phyloP scores from a whole-genome alignment of 2,113 vertebrate genomes.

The Oreochromis niloticus region DNA sequence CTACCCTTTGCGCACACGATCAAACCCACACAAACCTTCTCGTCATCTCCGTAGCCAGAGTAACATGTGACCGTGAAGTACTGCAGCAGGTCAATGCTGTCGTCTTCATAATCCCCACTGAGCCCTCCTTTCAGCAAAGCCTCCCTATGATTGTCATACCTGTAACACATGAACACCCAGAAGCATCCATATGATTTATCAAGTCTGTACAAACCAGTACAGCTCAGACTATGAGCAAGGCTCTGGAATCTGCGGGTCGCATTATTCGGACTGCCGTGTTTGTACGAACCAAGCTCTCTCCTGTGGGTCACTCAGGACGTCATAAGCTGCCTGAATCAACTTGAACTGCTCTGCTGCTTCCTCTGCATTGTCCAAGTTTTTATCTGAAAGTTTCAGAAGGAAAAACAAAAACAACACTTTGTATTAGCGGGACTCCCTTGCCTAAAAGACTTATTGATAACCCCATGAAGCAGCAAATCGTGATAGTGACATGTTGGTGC shows the following conservation, averaged over 20 bases:
- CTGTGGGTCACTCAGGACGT: slow-evolving; percentile 92
- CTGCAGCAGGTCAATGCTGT: slow-evolving; percentile 86
- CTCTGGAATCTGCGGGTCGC: neutral
- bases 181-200: neutral
- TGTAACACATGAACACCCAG: slow-evolving; percentile 24
- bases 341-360: slow-evolving; percentile 94
- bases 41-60: slow-evolving; percentile 88
- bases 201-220: neutral
- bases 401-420: neutral
- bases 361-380: slow-evolving; percentile 88
- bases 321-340: slow-evolving; percentile 93
- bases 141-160: slow-evolving; percentile 96
- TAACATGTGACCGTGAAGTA: slow-evolving; percentile 95
- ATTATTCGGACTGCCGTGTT: neutral
- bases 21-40: slow-evolving; percentile 74
- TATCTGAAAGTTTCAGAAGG: slow-evolving; percentile 73
- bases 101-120: slow-evolving; percentile 86
- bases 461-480: neutral
- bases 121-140: slow-evolving; percentile 87
- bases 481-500: neutral
- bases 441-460: neutral
- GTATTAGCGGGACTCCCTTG: too few relatives aligned
- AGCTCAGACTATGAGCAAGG: neutral
- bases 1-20: neutral
- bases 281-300: slow-evolving; percentile 87